Evolutionary conservation across 2,797 vertebrate genomes (phyloP).

Genomic region (Acanthurus tractus): DNA sequence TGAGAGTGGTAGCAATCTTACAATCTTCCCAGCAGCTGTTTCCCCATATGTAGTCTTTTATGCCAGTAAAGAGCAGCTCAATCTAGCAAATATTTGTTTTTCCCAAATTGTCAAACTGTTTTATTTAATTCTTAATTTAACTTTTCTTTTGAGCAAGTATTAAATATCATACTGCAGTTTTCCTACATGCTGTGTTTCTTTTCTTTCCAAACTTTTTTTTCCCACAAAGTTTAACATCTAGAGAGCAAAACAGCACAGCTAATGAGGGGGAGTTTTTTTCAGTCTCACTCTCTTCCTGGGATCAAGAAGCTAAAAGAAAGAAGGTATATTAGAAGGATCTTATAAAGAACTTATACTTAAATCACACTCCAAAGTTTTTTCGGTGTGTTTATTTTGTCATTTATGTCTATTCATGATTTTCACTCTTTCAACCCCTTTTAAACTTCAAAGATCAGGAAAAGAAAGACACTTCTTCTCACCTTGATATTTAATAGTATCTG

Average conservation of each 20-base stretch:
- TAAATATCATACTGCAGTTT: neutral
- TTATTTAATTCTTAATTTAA: neutral
- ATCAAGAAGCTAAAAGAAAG: neutral
- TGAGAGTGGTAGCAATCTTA: too few relatives aligned
- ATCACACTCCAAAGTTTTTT: neutral
- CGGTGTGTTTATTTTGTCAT: neutral
- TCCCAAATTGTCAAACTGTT: neutral
- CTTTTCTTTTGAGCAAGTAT: neutral
- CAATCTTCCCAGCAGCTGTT: too few relatives aligned
- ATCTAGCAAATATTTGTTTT: neutral
- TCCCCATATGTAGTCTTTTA: neutral
- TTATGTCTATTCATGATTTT: neutral
- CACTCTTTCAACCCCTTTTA: neutral
- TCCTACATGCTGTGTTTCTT: neutral
- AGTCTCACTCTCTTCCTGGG: neutral
- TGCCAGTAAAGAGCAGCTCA: neutral
- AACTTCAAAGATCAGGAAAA: neutral
- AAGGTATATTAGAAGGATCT: neutral
- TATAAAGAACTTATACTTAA: neutral
- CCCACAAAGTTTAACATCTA: neutral
- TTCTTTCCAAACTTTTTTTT: neutral
- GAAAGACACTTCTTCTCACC: neutral
- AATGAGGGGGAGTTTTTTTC: neutral
- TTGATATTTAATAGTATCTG: neutral
- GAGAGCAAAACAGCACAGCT: constrained; percentile 3